Base-by-base conservation (phyloP, 2,888 invertebrate species). In the Aleiodes alternator region DNA sequence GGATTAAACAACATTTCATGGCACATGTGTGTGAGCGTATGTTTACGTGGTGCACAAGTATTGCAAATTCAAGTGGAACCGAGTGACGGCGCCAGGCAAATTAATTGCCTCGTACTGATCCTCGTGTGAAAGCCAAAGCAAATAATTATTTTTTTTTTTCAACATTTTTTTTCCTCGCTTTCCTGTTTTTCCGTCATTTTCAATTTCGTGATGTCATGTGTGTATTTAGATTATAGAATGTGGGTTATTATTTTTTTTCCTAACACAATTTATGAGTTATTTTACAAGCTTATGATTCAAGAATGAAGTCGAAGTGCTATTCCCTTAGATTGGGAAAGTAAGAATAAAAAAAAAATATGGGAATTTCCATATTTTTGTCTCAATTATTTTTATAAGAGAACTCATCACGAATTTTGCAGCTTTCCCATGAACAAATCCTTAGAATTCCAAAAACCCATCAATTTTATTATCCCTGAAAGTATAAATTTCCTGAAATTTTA, bases 51-150 rank as follows among this genome's bases (percentile, higher is more conserved):
- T 64, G 43, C 16, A 48, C 43, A 11, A 43, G 64, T 48, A 64
- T 38, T 64, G 64, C 48, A 64, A 64, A 64, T 64, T 64, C 64
- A 64, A 64, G 64, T 64, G 64, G 64, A 64, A 64, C 43, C 64
- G 64, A 64, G 64, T 64, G 64, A 64, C 64, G 64, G 64, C 64
- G 64, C 64, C 64, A 23, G 64, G 64, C 48, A 64, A 64, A 64
- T 64, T 64, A 64, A 64, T 64, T 64, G 64, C 64, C 64, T 64
- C 51, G 31, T 68, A 51, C 68, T 31, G 51, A 68, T 68, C 68
- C 66, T 68, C 66, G 66, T 68, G 66, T 51, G 66, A 68, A 68
- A 68, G 66, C 50, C 68, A 68, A 68, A 68, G 51, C 68, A 50
- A 68, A 68, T 68, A 51, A 38, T 14, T 61, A 11, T 12, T 14